phyloP scores from a whole-genome alignment of 2,113 vertebrate species.

The Pandion haliaetus region DNA sequence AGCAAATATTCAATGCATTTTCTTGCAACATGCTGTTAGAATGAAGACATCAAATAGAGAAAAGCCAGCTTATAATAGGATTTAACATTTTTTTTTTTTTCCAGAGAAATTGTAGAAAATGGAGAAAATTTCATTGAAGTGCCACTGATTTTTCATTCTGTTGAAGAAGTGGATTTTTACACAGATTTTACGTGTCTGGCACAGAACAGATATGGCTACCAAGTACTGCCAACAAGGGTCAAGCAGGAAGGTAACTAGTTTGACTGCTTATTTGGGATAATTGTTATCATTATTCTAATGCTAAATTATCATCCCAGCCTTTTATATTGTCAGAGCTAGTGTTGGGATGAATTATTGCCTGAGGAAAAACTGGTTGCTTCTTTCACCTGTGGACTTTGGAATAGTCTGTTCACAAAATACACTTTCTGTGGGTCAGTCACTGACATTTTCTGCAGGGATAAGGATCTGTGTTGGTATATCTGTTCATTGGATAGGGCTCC shows the following conservation, averaged over 20 bases:
- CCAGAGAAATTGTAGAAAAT: constrained; percentile 78
- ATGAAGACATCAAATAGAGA: neutral
- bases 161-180: constrained; percentile 78
- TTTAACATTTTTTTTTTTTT: neutral
- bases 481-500: neutral
- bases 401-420: neutral
- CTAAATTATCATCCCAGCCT: neutral
- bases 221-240: constrained; percentile 74
- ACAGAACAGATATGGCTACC: constrained; percentile 69
- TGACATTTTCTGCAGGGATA: neutral
- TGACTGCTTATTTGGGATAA: neutral
- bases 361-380: neutral
- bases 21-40: neutral
- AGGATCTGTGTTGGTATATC: neutral
- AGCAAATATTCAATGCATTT: neutral
- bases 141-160: constrained; percentile 74
- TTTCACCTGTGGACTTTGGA: neutral
- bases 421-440: neutral
- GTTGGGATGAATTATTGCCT: neutral
- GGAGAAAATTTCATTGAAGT: constrained; percentile 80
- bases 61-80: neutral
- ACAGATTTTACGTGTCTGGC: constrained; percentile 81
- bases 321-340: neutral
- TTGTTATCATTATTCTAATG: neutral
- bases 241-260: constrained; percentile 78